Conservation (phyloP, 1,140 invertebrate genomes). For the Maconellicoccus hirsutus region DNA sequence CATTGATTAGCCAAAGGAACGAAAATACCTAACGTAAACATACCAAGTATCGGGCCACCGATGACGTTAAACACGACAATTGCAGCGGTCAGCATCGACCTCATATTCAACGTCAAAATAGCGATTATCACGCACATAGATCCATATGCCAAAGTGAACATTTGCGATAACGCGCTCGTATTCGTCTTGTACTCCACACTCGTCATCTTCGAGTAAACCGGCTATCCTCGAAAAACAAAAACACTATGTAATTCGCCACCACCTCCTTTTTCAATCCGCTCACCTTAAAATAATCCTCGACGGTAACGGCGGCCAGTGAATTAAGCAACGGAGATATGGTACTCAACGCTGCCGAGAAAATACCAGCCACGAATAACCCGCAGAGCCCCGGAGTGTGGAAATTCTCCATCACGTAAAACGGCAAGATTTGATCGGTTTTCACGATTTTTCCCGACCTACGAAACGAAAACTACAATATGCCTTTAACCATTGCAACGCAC, state of each 20-base stretch:
- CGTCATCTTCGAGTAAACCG: constrained; percentile 23
- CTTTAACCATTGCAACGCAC: too few species aligned
- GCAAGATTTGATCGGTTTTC: constrained; percentile 45
- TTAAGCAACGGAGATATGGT: constrained; percentile 76
- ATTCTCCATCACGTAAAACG: constrained; percentile 64
- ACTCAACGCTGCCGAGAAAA: constrained; percentile 73
- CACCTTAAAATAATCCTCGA: constrained; percentile 65
- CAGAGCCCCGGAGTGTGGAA: constrained; percentile 57
- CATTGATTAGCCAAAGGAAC: constrained; percentile 47
- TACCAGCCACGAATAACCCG: constrained; percentile 69
- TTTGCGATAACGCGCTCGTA: constrained; percentile 42
- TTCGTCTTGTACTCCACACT: constrained; percentile 25
- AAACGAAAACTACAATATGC: too few species aligned
- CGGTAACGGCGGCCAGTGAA: constrained; percentile 72
- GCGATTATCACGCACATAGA: constrained; percentile 55
- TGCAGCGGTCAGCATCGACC: constrained; percentile 58
- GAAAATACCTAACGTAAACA: constrained; percentile 69
- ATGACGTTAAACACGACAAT: constrained; percentile 68
- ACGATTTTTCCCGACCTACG: constrained; percentile 24
- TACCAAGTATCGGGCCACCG: constrained; percentile 64
- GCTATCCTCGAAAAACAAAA: constrained; percentile 18
- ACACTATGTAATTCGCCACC: not conserved
- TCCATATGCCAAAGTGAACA: constrained; percentile 55
- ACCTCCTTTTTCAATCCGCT: not conserved
- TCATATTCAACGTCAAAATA: constrained; percentile 56